These are phyloP conservation scores for Drosophila multiciliata DNA, from an alignment of 2,888 invertebrate species.

Conservation along the genomic window DNA sequence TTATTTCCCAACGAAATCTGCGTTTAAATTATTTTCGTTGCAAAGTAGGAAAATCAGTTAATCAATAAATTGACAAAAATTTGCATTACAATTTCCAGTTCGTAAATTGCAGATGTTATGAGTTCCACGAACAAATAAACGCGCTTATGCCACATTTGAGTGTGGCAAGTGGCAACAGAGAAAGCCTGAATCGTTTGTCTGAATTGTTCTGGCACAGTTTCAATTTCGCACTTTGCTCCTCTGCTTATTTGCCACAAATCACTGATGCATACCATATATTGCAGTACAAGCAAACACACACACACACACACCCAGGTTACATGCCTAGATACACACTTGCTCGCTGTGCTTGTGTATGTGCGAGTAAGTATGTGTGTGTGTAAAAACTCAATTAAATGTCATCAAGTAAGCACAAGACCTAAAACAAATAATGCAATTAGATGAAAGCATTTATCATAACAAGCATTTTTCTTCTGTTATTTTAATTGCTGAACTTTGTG, in stretches of 20 bases:
- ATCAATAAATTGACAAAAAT: not conserved
- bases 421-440: constrained; percentile 30
- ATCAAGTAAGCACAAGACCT: not conserved
- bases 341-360: not conserved
- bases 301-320: constrained; percentile 5
- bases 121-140: constrained; percentile 6
- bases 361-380: not conserved
- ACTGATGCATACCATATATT: constrained; percentile 17
- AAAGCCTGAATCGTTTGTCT: not conserved
- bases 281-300: constrained; percentile 11
- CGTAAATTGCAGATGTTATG: constrained; percentile 2
- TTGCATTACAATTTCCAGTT: not conserved
- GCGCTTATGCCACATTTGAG: not conserved
- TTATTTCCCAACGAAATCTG: not conserved
- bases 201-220: constrained; percentile 6
- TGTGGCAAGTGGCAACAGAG: not conserved
- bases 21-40: not conserved
- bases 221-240: constrained; percentile 6
- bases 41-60: too few relatives aligned
- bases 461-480: constrained; percentile 10
- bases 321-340: not conserved
- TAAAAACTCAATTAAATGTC: constrained; percentile 19
- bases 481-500: constrained; percentile 30
- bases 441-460: constrained; percentile 26
- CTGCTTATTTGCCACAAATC: constrained; percentile 36